phyloP scores from a whole-genome alignment of 1,140 invertebrate species.

The Drosophila kikkawai region DNA sequence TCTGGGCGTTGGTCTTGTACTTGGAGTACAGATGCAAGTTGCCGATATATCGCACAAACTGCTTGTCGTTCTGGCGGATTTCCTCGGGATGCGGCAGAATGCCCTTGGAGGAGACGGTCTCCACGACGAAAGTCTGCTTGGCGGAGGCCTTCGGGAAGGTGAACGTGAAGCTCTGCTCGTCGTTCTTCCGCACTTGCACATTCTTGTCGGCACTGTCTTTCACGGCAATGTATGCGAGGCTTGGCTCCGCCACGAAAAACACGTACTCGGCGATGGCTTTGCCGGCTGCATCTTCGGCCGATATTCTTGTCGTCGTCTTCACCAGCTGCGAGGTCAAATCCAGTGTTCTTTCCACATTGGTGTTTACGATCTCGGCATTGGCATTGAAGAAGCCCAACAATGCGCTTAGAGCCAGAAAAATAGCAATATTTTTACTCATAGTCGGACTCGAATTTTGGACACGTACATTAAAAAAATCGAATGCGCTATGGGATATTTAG shows the following conservation, averaged over 20 bases:
- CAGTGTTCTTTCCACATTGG: conserved; percentile 93
- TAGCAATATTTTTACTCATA: conserved; percentile 30
- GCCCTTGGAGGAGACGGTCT: conserved; percentile 91
- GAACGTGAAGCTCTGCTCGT: conserved; percentile 81
- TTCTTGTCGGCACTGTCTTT: conserved; percentile 88
- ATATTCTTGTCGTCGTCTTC: conserved; percentile 92
- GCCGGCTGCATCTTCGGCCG: conserved; percentile 92
- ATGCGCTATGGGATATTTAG: conserved; percentile 35
- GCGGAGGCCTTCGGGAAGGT: conserved; percentile 68
- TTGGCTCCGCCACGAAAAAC: conserved; percentile 88
- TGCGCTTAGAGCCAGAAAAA: conserved; percentile 17
- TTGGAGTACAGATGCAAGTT: conserved; percentile 94
- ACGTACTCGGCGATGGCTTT: conserved; percentile 89
- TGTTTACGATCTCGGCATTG: conserved; percentile 88
- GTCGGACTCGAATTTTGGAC: conserved; percentile 38
- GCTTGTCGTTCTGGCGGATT: conserved; percentile 97
- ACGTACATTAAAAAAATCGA: conserved; percentile 41
- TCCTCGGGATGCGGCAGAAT: conserved; percentile 93
- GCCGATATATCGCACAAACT: conserved; percentile 94
- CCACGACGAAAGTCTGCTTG: conserved; percentile 88
- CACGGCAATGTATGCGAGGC: conserved; percentile 91
- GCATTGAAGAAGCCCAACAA: conserved; percentile 7
- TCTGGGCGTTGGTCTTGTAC: conserved; percentile 92
- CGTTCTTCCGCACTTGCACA: conserved; percentile 86
- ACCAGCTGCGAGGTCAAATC: conserved; percentile 95